Evolutionary conservation across 1,140 invertebrate genomes (phyloP).

Genomic region (Maniola jurtina): DNA sequence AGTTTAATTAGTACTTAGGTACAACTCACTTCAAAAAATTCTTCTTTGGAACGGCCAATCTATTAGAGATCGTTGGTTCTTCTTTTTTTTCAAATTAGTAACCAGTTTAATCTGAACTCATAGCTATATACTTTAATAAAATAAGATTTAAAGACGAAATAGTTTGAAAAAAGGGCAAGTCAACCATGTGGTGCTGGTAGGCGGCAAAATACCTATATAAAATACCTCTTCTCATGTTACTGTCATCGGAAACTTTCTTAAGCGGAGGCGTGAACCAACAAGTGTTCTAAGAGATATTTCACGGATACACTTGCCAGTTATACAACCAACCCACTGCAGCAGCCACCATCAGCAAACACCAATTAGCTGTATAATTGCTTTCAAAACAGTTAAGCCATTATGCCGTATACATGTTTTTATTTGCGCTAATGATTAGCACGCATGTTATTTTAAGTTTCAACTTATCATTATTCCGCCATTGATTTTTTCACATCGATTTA

Average conservation of each 20-base stretch:
- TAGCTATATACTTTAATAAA: too few species aligned
- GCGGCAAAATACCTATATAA: background rate
- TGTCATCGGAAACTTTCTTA: constrained; percentile 22
- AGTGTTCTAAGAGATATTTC: constrained; percentile 18
- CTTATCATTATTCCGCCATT: constrained; percentile 15
- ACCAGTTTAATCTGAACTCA: too few species aligned
- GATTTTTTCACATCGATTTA: background rate
- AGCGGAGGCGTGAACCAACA: constrained; percentile 19
- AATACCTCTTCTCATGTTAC: background rate
- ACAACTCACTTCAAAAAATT: too few species aligned
- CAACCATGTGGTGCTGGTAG: too few species aligned
- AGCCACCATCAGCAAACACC: constrained; percentile 23
- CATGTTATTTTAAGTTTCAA: constrained; percentile 26
- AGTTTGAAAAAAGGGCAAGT: too few species aligned
- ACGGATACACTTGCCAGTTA: constrained; percentile 11
- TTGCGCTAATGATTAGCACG: constrained; percentile 25
- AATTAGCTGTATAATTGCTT: constrained; percentile 31
- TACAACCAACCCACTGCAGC: constrained; percentile 17
- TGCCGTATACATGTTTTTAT: constrained; percentile 27
- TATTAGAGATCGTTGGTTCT: too few species aligned
- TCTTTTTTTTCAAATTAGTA: too few species aligned
- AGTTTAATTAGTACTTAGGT: too few species aligned
- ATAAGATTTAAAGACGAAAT: too few species aligned
- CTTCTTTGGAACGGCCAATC: too few species aligned
- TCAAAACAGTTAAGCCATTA: constrained; percentile 33